Evolutionary conservation across 2,888 invertebrate genomes (phyloP).

Genomic region (Gortyna flavago): DNA sequence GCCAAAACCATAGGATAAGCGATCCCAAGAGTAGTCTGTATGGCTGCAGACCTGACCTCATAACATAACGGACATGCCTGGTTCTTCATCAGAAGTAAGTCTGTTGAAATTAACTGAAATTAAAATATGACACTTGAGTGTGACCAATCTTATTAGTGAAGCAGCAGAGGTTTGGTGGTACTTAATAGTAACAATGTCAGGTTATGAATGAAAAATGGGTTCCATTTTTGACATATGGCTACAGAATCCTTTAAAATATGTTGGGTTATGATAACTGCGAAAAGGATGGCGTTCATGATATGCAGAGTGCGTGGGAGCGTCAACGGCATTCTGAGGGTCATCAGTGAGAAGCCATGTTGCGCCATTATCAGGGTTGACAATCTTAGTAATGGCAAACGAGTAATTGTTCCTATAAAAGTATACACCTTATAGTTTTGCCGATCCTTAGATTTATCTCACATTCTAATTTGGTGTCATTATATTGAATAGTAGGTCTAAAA

Average conservation of each 20-base stretch:
- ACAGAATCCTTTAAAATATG: not conserved
- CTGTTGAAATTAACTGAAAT: slow-evolving; percentile 89
- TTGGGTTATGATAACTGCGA: no score
- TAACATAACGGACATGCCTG: slow-evolving; percentile 91
- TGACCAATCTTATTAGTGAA: not conserved
- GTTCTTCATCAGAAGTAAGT: slow-evolving; percentile 89
- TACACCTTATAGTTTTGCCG: no score
- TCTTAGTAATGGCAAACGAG: no score
- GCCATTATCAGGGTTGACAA: no score
- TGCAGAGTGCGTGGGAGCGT: no score
- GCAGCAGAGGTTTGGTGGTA: not conserved
- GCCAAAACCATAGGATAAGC: slow-evolving; percentile 91
- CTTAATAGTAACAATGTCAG: not conserved
- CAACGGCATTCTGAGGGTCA: no score
- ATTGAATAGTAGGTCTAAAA: no score
- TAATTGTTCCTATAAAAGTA: no score
- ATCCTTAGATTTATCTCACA: no score
- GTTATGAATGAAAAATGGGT: not conserved
- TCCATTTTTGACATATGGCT: not conserved
- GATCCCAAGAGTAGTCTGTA: slow-evolving; percentile 89
- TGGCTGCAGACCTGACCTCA: slow-evolving; percentile 89
- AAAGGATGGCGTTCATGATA: no score
- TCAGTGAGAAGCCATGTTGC: no score
- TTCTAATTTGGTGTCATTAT: no score
- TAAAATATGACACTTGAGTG: not conserved